These are phyloP conservation scores for Orientallactaga bullata DNA, from an alignment of 2,113 vertebrate species.

Conservation along the genomic window DNA sequence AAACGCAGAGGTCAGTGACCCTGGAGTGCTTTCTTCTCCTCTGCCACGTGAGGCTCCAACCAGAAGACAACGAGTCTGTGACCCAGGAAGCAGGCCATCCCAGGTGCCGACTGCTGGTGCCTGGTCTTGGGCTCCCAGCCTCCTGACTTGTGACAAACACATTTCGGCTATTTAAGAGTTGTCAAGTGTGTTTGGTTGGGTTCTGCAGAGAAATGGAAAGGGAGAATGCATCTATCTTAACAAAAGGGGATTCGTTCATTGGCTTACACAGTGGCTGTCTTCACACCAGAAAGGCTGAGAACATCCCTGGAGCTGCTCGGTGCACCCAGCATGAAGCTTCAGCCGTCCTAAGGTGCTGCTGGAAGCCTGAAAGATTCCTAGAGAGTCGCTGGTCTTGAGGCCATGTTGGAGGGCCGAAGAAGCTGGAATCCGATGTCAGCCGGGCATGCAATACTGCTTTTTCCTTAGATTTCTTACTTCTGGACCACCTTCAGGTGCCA, in stretches of 20 bases:
- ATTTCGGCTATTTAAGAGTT: background rate
- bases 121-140: background rate
- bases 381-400: background rate
- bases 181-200: background rate
- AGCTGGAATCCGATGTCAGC: background rate
- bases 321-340: background rate
- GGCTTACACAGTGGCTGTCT: background rate
- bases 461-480: background rate
- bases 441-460: background rate
- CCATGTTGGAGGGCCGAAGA: background rate
- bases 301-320: background rate
- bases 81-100: background rate
- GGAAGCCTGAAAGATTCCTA: background rate
- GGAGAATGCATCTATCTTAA: background rate
- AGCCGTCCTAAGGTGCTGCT: background rate
- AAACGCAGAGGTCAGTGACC: too few species aligned
- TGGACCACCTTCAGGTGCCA: background rate
- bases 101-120: background rate
- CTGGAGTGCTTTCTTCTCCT: background rate
- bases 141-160: background rate
- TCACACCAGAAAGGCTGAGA: background rate
- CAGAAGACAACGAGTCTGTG: background rate
- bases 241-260: background rate
- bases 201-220: background rate
- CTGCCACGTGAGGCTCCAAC: too few species aligned